Evolutionary conservation across 2,113 vertebrate species (phyloP).

Genomic region (Psilopogon haemacephalus): DNA sequence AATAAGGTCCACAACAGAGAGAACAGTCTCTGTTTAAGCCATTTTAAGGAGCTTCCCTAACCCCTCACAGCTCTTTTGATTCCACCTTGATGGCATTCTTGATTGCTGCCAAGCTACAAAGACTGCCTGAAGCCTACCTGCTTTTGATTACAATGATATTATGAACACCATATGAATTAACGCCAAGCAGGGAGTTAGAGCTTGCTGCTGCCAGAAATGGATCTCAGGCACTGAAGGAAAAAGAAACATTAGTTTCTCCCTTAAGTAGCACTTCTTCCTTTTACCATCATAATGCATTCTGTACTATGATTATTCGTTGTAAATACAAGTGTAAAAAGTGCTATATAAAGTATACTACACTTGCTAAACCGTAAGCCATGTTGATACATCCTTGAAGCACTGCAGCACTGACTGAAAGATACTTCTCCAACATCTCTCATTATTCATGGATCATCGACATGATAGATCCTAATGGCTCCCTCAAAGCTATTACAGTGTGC

Average conservation of each 20-base stretch:
- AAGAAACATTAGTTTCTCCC: neutral
- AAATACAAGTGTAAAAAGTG: neutral
- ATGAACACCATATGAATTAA: neutral
- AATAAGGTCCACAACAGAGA: neutral
- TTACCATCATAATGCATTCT: neutral
- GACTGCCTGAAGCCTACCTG: neutral
- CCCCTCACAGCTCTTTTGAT: neutral
- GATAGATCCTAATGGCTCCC: constrained; percentile 3
- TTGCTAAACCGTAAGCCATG: constrained; percentile 21
- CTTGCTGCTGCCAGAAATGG: neutral
- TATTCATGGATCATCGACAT: constrained; percentile 40
- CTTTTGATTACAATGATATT: neutral
- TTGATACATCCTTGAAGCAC: neutral
- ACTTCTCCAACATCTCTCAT: neutral
- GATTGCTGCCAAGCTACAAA: neutral
- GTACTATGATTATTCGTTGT: neutral
- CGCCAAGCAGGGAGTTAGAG: neutral
- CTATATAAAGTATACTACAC: neutral
- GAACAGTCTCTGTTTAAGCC: neutral
- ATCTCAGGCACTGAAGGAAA: neutral
- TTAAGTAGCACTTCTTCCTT: neutral
- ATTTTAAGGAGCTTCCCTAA: neutral
- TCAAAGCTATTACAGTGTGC: constrained; percentile 2
- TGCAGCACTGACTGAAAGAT: neutral
- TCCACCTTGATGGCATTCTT: neutral